Evolutionary conservation across 2,888 invertebrate genomes (phyloP), one percentile per base, ranked within the genome.

Genomic region (Calliphora vomitoria): DNA sequence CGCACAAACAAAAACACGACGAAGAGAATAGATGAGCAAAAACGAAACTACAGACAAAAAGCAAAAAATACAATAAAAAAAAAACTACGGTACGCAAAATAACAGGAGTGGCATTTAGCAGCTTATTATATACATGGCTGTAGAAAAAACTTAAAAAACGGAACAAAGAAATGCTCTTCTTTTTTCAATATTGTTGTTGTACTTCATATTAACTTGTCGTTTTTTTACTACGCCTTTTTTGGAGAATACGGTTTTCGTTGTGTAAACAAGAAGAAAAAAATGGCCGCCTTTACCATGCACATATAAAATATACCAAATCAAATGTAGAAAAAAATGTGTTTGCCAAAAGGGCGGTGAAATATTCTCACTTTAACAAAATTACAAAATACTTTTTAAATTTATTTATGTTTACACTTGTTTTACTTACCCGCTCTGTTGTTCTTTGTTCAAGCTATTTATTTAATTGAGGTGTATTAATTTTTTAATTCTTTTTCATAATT

Each of bases 331-430:
- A 62, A 74, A 84, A 74, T 84, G 53, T 76, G 66, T 74, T 76
- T 55, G 71, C 35, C 69, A 89, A 89, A 89, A 88, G 86, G 89
- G 88, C 88, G 89, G 89, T 75, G 81, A 87, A 88, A 74, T 78
- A 68, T 88, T 83, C 85, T 64, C 44, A 72, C 44, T 35, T 58
- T 31, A 15, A n/a, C 13, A 44, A 74, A 58, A 41, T 13, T 53
- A 60, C 10, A 41, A 20, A 5, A 74, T 76, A 79, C 10, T 15
- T n/a, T 38, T 66, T 64, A 55, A 44, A 38, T 44, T 53, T 47
- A 64, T 44, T 53, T 64, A 53, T 75, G 11, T 41, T 50, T 35
- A 60, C 44, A 78, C 31, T 58, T 64, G 25, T 64, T 58, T 62
- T 55, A 88, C 88, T 87, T 80, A 89, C 88, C 75, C 60, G 53